phyloP scores from a whole-genome alignment of 2,888 invertebrate genomes.

The Pediacus dermestoides region DNA sequence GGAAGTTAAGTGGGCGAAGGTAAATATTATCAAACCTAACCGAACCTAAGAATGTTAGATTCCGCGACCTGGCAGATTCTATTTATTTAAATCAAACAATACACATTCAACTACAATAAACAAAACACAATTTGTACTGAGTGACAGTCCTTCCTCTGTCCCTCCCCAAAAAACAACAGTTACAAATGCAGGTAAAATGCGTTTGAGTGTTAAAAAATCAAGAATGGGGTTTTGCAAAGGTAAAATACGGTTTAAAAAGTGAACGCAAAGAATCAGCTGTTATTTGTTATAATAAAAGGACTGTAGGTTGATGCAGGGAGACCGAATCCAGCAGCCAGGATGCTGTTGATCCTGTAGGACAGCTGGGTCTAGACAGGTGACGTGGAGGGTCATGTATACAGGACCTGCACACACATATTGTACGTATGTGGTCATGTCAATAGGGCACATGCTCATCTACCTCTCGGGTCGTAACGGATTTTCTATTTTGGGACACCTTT shows the following conservation, averaged over 20 bases:
- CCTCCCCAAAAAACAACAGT: too few species aligned
- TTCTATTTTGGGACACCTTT: slow-evolving; percentile 26
- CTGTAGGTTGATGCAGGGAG: slow-evolving; percentile 11
- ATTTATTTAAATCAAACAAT: too few species aligned
- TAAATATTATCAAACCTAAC: too few species aligned
- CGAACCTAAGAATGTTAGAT: too few species aligned
- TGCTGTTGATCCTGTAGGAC: slow-evolving; percentile 18
- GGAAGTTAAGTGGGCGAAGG: too few species aligned
- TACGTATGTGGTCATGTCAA: slow-evolving; percentile 30
- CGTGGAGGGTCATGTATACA: slow-evolving; percentile 11
- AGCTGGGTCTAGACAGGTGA: slow-evolving; percentile 23
- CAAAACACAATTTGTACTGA: too few species aligned
- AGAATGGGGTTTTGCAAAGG: slow-evolving; percentile 11
- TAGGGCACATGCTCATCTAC: slow-evolving; percentile 29
- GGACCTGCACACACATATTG: slow-evolving; percentile 29
- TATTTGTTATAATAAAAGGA: slow-evolving; percentile 16
- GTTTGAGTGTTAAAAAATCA: too few species aligned
- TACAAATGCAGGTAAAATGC: too few species aligned
- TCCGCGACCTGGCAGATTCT: too few species aligned
- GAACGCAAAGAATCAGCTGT: slow-evolving; percentile 21
- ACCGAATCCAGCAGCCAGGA: slow-evolving; percentile 16
- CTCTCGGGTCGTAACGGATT: slow-evolving; percentile 28
- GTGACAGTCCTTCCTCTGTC: too few species aligned
- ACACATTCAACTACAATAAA: too few species aligned
- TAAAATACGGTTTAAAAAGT: slow-evolving; percentile 11